Evolutionary conservation across 1,140 invertebrate species (phyloP).

Genomic region (Schlechtendalia chinensis): DNA sequence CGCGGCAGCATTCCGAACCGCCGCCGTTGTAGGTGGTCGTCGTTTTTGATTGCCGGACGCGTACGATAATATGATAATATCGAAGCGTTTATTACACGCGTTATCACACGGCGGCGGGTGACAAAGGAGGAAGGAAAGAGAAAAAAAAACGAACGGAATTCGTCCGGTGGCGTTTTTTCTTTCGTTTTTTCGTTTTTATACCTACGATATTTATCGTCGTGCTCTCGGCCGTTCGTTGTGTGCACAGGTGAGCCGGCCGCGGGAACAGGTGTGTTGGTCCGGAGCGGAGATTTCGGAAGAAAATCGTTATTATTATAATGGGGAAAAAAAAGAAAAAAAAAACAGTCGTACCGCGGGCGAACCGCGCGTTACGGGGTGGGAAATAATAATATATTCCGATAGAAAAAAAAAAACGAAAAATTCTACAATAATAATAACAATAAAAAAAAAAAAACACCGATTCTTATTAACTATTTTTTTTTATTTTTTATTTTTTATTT

Average conservation of each 20-base stretch:
- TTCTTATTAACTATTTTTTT: constrained; percentile 25
- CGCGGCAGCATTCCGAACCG: background rate
- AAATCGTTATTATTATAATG: no score
- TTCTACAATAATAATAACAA: constrained; percentile 28
- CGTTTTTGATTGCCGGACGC: no score
- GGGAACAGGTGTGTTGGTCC: constrained; percentile 3
- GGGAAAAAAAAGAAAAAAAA: background rate
- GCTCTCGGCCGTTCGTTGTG: background rate
- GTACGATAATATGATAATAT: background rate
- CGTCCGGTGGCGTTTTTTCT: constrained; percentile 32
- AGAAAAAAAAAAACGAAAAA: no score
- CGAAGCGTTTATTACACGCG: no score
- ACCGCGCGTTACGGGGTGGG: background rate
- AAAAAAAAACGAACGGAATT: background rate
- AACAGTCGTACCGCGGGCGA: constrained; percentile 1
- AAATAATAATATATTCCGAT: constrained; percentile 41
- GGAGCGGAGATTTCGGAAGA: constrained; percentile 18
- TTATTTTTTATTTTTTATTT: background rate
- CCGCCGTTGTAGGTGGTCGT: constrained; percentile 35
- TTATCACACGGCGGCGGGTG: no score
- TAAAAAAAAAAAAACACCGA: constrained; percentile 20
- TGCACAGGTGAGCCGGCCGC: background rate
- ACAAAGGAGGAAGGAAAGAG: no score
- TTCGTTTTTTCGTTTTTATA: background rate
- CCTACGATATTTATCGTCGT: no score